Evolutionary conservation across 2,797 vertebrate species (phyloP).

Genomic region (Falco berigora): DNA sequence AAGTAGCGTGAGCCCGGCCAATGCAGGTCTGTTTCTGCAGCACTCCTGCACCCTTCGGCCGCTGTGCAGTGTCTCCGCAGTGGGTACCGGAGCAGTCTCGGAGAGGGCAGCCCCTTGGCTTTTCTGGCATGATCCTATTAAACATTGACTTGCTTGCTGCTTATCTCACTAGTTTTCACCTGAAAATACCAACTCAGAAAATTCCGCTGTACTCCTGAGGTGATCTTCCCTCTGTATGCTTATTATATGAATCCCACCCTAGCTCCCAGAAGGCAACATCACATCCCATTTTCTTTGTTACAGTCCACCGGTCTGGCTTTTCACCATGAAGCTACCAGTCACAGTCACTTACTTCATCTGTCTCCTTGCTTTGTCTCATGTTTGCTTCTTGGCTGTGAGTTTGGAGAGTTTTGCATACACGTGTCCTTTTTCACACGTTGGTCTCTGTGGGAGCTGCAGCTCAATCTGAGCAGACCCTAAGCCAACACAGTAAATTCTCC

Average conservation of each 20-base stretch:
- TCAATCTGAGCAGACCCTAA: conserved; percentile 27
- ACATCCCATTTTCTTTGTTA: not conserved
- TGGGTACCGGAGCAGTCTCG: not conserved
- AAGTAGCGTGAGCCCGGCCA: not conserved
- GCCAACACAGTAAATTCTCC: not conserved
- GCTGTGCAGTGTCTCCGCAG: not conserved
- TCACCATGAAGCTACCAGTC: not conserved
- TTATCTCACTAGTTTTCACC: not conserved
- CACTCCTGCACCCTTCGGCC: not conserved
- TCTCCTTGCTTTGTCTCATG: not conserved
- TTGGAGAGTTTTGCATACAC: not conserved
- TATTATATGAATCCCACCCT: not conserved
- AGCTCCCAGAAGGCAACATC: not conserved
- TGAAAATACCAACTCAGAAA: conserved; percentile 3
- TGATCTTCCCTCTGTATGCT: not conserved
- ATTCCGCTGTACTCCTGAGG: not conserved
- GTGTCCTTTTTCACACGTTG: not conserved
- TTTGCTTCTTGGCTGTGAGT: not conserved
- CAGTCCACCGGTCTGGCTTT: not conserved
- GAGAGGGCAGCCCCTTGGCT: not conserved
- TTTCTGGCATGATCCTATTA: not conserved
- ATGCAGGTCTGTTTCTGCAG: not conserved
- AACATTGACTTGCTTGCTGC: not conserved
- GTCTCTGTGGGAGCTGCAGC: not conserved
- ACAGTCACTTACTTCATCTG: not conserved